Base-by-base conservation (phyloP, 2,797 vertebrate genomes). In the Takifugu ocellatus region DNA sequence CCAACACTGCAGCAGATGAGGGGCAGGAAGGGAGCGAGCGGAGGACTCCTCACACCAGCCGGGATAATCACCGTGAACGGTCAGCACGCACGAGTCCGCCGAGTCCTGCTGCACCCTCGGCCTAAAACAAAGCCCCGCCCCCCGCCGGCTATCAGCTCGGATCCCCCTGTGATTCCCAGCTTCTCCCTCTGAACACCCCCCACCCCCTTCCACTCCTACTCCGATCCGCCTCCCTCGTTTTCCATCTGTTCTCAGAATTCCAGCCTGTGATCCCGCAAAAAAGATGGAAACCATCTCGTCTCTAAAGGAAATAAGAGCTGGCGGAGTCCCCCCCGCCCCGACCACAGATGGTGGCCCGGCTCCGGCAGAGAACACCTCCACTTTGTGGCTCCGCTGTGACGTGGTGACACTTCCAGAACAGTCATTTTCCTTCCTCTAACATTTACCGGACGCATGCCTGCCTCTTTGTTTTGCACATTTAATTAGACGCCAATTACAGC, bases 201-300 rank as follows among this genome's bases (percentile, higher is more conserved):
- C 50, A 49, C 48, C 44, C 56, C 25, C 43, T 44, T 16, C 50
- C 65, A 53, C 36, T 51, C 43, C 53, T 11, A 47, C 52, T 65
- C 63, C 67, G 61, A 49, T 54, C 59, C 36, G 67, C 61, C 55
- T 50, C 21, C 42, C 25, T 56, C 65, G 61, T 78, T 85, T 86
- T 83, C 80, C 84, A 81, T 84, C 80, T 83, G 78, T 66, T 86
- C 62, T 60, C 58, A 54, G 76, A 83, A 77, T 84, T 72, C 61
- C 68, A 62, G 77, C 65, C 73, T 55, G 26, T 61, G 72, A 78
- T 85, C 67, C 75, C 68, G 44, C 80, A 75, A 72, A 74, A 21
- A 76, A 2, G 70, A 87, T 70, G 72, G 76, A 84, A 81, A 75
- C 71, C 75, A 75, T 78, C 72, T 66, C 70, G 67, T 56, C 62